A percentile compares a stretch with the other conserved stretches of the same genome.
Conservation (phyloP, 2,888 invertebrate genomes). For the Hydraecia micacea region DNA sequence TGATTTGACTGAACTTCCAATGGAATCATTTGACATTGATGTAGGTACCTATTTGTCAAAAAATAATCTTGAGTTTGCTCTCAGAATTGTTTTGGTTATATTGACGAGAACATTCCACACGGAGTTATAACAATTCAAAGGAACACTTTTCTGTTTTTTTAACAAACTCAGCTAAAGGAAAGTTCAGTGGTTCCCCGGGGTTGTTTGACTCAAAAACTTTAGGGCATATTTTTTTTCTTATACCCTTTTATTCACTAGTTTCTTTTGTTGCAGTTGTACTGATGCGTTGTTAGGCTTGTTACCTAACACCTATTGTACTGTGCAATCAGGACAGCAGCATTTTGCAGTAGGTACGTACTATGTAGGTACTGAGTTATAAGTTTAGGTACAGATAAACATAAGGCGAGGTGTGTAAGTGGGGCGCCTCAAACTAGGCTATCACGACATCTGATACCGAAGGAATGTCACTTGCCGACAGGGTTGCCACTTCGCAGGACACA, state of each 20-base stretch:
- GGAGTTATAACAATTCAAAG: background rate
- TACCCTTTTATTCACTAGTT: background rate
- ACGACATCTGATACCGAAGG: constrained; percentile 70
- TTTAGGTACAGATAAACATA: constrained; percentile 29
- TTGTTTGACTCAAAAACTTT: background rate
- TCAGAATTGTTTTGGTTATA: background rate
- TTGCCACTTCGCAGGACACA: constrained; percentile 3
- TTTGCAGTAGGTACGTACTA: background rate
- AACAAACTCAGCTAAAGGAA: background rate
- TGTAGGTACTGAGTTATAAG: background rate
- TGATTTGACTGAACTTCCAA: background rate
- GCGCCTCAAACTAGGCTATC: constrained; percentile 75
- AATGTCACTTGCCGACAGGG: constrained; percentile 58
- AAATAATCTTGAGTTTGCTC: background rate
- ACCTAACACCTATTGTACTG: background rate
- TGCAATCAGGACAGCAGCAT: background rate
- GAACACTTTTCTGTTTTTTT: background rate
- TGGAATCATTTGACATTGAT: background rate
- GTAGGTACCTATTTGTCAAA: background rate
- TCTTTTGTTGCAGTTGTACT: background rate
- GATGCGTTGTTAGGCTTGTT: background rate
- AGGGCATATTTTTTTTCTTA: background rate
- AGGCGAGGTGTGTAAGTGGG: constrained; percentile 64
- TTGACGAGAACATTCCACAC: background rate
- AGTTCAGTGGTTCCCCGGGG: background rate